Percentiles rank a stretch among this genome's conserved stretches.
Conservation (phyloP, 2,113 vertebrate genomes). For the Aplodontia rufa region DNA sequence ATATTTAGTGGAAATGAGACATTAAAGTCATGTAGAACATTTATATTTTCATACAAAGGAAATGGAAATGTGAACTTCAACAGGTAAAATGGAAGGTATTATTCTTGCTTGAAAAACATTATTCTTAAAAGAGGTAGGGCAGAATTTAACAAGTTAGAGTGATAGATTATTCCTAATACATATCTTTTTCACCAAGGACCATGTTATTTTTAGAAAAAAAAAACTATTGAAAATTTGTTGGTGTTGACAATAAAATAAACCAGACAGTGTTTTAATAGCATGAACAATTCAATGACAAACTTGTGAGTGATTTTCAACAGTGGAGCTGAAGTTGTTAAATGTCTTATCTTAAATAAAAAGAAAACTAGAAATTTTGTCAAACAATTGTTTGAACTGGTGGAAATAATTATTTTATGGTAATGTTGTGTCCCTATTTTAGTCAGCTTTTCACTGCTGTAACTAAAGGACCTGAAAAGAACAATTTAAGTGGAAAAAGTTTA, state of each 20-base stretch:
- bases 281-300: neutral
- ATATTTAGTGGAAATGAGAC: neutral
- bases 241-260: neutral
- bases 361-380: neutral
- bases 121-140: neutral
- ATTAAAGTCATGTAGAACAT: neutral
- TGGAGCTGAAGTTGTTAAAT: neutral
- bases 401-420: neutral
- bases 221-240: neutral
- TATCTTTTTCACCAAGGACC: neutral
- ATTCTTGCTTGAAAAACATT: neutral
- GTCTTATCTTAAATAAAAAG: neutral
- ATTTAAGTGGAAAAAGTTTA: too few relatives aligned
- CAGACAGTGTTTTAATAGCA: neutral
- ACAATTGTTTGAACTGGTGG: neutral
- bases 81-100: neutral
- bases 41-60: neutral
- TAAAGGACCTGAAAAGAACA: too few relatives aligned
- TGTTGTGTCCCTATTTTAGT: too few relatives aligned
- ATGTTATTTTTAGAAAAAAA: conserved; percentile 14
- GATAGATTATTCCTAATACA: neutral
- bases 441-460: too few relatives aligned
- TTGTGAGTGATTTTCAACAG: neutral
- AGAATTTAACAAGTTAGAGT: neutral
- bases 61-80: neutral